Evolutionary conservation across 2,113 vertebrate genomes (phyloP).

Genomic region (Seriola dumerili): DNA sequence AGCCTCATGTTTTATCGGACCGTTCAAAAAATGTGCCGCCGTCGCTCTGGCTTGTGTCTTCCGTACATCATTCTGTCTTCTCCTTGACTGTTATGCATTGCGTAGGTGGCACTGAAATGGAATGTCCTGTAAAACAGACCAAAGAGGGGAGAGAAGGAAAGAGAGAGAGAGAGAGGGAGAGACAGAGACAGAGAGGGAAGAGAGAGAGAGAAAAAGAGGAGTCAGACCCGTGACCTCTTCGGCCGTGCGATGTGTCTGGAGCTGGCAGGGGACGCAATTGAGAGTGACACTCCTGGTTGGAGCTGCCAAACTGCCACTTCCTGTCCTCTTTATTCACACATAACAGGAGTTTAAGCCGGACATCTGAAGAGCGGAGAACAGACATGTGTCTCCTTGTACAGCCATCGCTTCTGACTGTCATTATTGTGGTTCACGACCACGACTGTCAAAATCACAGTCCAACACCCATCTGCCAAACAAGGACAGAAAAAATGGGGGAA

Average conservation of each 20-base stretch:
- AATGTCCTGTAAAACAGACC: slow-evolving; percentile 70
- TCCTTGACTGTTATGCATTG: slow-evolving; percentile 66
- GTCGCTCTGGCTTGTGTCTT: slow-evolving; percentile 76
- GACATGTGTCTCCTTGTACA: slow-evolving; percentile 86
- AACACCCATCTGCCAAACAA: slow-evolving; percentile 54
- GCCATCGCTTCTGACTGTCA: slow-evolving; percentile 82
- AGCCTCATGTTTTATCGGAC: slow-evolving; percentile 82
- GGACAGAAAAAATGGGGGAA: slow-evolving; percentile 37
- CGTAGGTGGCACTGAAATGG: slow-evolving; percentile 77
- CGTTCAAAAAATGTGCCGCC: slow-evolving; percentile 76
- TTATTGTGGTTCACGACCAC: slow-evolving; percentile 77
- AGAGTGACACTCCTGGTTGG: slow-evolving; percentile 88
- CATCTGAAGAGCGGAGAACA: slow-evolving; percentile 84
- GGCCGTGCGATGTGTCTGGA: slow-evolving; percentile 79
- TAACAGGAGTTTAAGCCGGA: slow-evolving; percentile 83
- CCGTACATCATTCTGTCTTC: slow-evolving; percentile 80
- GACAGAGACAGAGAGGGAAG: background rate
- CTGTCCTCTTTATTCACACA: slow-evolving; percentile 87
- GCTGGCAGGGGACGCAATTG: slow-evolving; percentile 87
- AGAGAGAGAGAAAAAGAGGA: slow-evolving; percentile 60
- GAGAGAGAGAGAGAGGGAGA: slow-evolving; percentile 4
- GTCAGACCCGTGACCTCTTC: slow-evolving; percentile 83
- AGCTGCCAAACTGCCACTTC: slow-evolving; percentile 89
- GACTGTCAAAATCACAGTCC: slow-evolving; percentile 72
- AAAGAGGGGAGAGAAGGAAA: slow-evolving; percentile 53